Percentiles rank a stretch among this genome's conserved stretches.
These are phyloP conservation scores for Labeo calbasu DNA, from an alignment of 2,797 vertebrate species.

Conservation along the genomic window DNA sequence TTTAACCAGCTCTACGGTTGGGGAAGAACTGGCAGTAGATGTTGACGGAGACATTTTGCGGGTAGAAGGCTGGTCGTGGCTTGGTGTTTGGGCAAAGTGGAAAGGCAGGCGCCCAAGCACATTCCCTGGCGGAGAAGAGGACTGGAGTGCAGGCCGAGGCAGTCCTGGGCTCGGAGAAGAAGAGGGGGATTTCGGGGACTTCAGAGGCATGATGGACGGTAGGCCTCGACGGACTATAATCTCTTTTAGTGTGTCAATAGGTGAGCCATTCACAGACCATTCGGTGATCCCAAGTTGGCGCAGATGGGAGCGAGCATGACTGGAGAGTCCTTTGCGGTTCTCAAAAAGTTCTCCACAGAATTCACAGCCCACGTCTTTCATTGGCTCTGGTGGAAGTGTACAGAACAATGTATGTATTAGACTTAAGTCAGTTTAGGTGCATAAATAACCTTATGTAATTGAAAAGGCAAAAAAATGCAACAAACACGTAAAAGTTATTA, in stretches of 20 bases:
- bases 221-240: slow-evolving; percentile 87
- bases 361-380: slow-evolving; percentile 83
- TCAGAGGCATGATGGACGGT: slow-evolving; percentile 77
- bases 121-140: slow-evolving; percentile 71
- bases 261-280: slow-evolving; percentile 85
- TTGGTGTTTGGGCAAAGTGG: slow-evolving; percentile 70
- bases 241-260: slow-evolving; percentile 92
- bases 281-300: slow-evolving; percentile 84
- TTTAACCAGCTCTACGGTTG: slow-evolving; percentile 77
- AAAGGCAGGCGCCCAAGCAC: slow-evolving; percentile 72
- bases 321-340: slow-evolving; percentile 85
- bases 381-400: slow-evolving; percentile 72
- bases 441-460: not conserved
- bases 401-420: not conserved
- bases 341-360: slow-evolving; percentile 85
- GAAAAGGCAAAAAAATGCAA: not conserved
- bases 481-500: slow-evolving; percentile 67
- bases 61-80: slow-evolving; percentile 70
- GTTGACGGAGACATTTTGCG: slow-evolving; percentile 80
- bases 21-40: slow-evolving; percentile 54
- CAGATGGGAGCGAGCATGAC: slow-evolving; percentile 83
- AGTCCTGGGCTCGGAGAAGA: slow-evolving; percentile 77
- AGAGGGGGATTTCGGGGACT: slow-evolving; percentile 73
- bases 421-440: not conserved
- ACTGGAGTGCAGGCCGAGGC: slow-evolving; percentile 70